Conservation (phyloP, 2,888 invertebrate genomes). For the Plebejus melissa region DNA sequence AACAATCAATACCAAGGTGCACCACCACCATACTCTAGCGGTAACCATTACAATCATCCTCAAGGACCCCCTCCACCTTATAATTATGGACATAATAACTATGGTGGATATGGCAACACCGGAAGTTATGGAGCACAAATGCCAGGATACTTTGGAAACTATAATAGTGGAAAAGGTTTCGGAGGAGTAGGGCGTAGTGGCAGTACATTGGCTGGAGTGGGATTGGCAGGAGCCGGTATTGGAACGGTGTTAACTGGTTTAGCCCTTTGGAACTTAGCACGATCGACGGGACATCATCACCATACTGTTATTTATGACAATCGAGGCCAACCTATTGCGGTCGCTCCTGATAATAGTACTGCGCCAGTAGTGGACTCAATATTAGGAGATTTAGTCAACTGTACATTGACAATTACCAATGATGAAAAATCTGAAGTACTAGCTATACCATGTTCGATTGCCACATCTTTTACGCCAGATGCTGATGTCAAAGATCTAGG, state of each 20-base stretch:
- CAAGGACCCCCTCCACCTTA: conserved; percentile 63
- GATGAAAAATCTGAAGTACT: conserved; percentile 64
- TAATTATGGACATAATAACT: conserved; percentile 44
- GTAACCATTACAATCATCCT: conserved; percentile 53
- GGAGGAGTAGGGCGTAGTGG: conserved; percentile 59
- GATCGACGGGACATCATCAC: conserved; percentile 63
- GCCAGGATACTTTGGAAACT: conserved; percentile 68
- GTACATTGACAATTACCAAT: conserved; percentile 65
- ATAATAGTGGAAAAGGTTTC: conserved; percentile 50
- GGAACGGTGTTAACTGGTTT: conserved; percentile 71
- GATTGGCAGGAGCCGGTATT: conserved; percentile 70
- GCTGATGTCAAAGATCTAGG: conserved; percentile 60
- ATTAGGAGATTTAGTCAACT: conserved; percentile 66
- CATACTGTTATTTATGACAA: conserved; percentile 73
- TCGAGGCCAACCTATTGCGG: conserved; percentile 68
- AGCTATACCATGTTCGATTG: conserved; percentile 72
- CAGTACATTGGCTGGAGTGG: conserved; percentile 62
- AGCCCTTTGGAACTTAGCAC: conserved; percentile 73
- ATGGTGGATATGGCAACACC: conserved; percentile 48
- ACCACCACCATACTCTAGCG: conserved; percentile 58
- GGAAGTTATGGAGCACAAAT: conserved; percentile 54
- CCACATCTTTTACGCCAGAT: conserved; percentile 71
- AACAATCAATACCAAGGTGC: conserved; percentile 54
- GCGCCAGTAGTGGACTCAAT: conserved; percentile 56
- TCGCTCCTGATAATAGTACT: conserved; percentile 58